phyloP scores from a whole-genome alignment of 2,888 invertebrate genomes.

The Rambutsinella grinnellia region DNA sequence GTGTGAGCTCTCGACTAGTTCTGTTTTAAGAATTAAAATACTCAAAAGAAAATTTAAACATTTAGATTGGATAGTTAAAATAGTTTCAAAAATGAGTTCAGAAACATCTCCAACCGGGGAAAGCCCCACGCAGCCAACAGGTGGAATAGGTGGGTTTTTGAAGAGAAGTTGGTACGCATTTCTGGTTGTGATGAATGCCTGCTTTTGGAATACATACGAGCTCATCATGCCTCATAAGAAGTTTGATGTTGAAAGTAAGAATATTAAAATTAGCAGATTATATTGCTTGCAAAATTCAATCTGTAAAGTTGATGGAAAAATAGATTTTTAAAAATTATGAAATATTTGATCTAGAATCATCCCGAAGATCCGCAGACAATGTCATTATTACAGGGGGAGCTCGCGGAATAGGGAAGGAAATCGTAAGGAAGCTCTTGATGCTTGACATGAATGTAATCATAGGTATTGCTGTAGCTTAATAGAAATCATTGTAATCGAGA shows the following conservation, averaged over 20 bases:
- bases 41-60: too few relatives aligned
- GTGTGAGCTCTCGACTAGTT: too few relatives aligned
- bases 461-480: too few relatives aligned
- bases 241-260: slow-evolving; percentile 57
- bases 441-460: slow-evolving; percentile 83
- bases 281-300: neutral
- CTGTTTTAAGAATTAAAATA: too few relatives aligned
- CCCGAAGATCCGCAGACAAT: slow-evolving; percentile 76
- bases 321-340: too few relatives aligned
- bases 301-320: neutral
- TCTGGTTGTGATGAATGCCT: slow-evolving; percentile 26
- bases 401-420: slow-evolving; percentile 84
- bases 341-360: slow-evolving; percentile 74
- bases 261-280: neutral
- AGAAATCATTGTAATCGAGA: too few relatives aligned
- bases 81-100: slow-evolving; percentile 28
- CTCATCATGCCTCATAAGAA: slow-evolving; percentile 54
- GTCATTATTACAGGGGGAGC: slow-evolving; percentile 90
- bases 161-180: slow-evolving; percentile 43
- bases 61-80: too few relatives aligned
- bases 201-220: slow-evolving; percentile 51
- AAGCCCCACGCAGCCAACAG: slow-evolving; percentile 17
- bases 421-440: slow-evolving; percentile 81
- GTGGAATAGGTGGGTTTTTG: slow-evolving; percentile 45
- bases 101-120: slow-evolving; percentile 8